phyloP scores from a whole-genome alignment of 1,140 invertebrate genomes.

The Paralvinella palmiformis region DNA sequence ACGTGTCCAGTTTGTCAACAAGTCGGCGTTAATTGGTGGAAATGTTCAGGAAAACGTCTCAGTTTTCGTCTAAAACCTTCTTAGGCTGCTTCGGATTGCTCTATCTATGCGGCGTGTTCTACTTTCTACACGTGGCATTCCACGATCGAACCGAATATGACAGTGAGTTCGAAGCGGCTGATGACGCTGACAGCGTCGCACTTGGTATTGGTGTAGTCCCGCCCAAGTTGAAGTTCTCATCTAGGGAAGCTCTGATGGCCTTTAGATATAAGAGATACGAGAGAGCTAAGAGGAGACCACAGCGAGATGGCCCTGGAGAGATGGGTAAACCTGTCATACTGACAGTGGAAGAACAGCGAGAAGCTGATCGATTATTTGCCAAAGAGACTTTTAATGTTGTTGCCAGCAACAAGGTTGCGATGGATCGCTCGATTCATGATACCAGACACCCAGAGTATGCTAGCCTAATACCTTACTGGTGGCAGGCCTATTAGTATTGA shows the following conservation, averaged over 20 bases:
- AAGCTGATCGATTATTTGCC: slow-evolving; percentile 53
- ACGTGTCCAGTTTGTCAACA: no score
- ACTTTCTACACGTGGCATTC: background rate
- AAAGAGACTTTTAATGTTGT: slow-evolving; percentile 81
- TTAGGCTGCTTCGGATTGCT: background rate
- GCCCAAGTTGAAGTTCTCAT: background rate
- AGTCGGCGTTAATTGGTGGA: no score
- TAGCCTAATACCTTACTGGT: no score
- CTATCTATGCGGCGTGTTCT: background rate
- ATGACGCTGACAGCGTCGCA: background rate
- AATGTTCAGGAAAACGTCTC: no score
- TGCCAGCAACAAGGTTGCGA: slow-evolving; percentile 75
- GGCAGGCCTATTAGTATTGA: no score
- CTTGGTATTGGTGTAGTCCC: background rate
- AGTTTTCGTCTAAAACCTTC: background rate
- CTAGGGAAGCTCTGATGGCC: background rate
- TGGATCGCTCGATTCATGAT: slow-evolving; percentile 72
- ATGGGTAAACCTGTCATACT: slow-evolving; percentile 32
- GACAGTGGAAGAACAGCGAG: slow-evolving; percentile 55
- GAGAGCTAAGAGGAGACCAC: slow-evolving; percentile 6
- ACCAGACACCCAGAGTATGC: slow-evolving; percentile 67
- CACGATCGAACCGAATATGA: background rate
- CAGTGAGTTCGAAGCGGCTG: no score
- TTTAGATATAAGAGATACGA: slow-evolving; percentile 13
- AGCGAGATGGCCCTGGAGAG: slow-evolving; percentile 33